Base-by-base conservation (phyloP, 2,888 invertebrate species). In the Autographa pulchrina region DNA sequence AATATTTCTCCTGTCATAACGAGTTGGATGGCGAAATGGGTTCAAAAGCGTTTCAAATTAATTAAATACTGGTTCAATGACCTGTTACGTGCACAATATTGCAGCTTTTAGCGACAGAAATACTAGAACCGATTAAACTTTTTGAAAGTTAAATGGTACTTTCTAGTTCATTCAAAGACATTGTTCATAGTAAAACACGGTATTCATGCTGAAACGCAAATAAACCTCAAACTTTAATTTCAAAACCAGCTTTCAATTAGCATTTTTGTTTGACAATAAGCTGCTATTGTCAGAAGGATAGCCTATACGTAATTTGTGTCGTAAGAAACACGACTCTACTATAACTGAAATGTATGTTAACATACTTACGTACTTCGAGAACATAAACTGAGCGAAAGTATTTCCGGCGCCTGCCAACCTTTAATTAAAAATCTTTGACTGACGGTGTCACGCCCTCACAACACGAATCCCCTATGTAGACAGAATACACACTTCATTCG, bases 401-500 rank as follows among this genome's bases (percentile, higher is more conserved):
- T 56, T 20, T 1, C 25, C 5, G 16, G 25, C 20, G 54, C 18
- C 48, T 54, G 16, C 48, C 25, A 25, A 25, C 20, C 54, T 56
- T 56, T 56, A 56, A 56, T 56, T 56, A 56, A 56, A 56, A 56
- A 56, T 56, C 54, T 56, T 56, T 56, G 54, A 56, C 54, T 25
- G 54, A 56, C 54, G 25, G 54, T 56, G 54, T 56, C 20, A 56
- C 54, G 20, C 54, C 20, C 25, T 48, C 48, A 48, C 48, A 48
- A 48, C 48, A 48, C 48, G 48, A n/a, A 48, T 48, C 5, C n/a
- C n/a, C 6, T 48, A 48, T 7, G 48, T 16, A n/a, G 48, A n/a
- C 48, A 48, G 48, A 20, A 13, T 56, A 56, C 25, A 18, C 20
- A 56, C 54, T 20, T 56, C 20, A 56, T 13, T 56, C 25, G 11